These are phyloP conservation scores for Ptyas mucosa DNA, from an alignment of 2,113 vertebrate genomes.

Conservation along the genomic window DNA sequence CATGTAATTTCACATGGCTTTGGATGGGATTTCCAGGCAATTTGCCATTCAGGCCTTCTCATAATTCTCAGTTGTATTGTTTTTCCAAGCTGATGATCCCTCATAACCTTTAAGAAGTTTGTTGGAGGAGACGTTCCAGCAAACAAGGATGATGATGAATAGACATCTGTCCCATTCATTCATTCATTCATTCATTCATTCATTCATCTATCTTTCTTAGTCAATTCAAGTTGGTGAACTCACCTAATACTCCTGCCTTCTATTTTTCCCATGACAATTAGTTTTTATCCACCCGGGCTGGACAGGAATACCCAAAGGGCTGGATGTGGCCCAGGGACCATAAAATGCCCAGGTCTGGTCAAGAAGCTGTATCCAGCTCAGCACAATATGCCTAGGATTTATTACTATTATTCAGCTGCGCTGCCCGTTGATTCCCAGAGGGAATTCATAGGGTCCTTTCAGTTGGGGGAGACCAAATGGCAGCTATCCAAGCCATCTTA, in stretches of 20 bases:
- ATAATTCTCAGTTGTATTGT: not conserved
- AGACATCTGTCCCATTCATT: not conserved
- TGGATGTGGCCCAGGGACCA: too few relatives aligned
- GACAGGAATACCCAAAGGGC: too few relatives aligned
- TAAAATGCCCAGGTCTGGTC: too few relatives aligned
- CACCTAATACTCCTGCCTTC: not conserved
- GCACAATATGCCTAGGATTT: not conserved
- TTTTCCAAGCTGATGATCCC: not conserved
- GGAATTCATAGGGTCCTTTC: not conserved
- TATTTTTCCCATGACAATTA: not conserved
- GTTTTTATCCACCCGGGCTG: not conserved
- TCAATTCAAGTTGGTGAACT: not conserved
- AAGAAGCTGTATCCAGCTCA: not conserved
- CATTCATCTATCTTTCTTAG: not conserved
- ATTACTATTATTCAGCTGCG: not conserved
- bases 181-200: not conserved
- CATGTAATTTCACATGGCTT: not conserved
- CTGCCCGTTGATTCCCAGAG: not conserved
- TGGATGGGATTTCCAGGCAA: not conserved
- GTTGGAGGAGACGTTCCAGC: not conserved
- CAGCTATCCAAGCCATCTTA: not conserved
- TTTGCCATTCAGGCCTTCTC: not conserved
- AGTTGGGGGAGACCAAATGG: not conserved
- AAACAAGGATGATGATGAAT: not conserved
- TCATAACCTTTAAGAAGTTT: not conserved